phyloP scores from a whole-genome alignment of 2,797 vertebrate species.

The Philypnodon macrostomus region DNA sequence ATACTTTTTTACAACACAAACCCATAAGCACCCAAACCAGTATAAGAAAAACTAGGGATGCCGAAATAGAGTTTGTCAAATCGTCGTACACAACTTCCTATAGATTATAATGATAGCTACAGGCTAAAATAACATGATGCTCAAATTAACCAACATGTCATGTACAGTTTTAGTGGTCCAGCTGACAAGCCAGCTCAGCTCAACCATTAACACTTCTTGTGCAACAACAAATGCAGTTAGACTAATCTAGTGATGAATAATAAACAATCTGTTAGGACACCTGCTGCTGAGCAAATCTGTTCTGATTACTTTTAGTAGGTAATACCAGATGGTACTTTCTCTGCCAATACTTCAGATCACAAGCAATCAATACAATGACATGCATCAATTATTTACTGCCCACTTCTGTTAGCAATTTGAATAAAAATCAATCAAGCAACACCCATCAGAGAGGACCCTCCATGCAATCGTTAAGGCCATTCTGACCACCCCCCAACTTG shows the following conservation, averaged over 20 bases:
- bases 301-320: constrained; percentile 32
- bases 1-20: no score
- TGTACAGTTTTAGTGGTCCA: constrained; percentile 15
- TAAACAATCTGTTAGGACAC: constrained; percentile 55
- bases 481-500: constrained; percentile 3
- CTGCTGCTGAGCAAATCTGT: constrained; percentile 58
- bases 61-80: no score
- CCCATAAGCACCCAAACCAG: no score
- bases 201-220: constrained; percentile 36
- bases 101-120: background rate
- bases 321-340: constrained; percentile 13
- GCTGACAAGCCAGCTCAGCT: constrained; percentile 33
- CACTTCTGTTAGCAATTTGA: constrained; percentile 6
- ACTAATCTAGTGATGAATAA: constrained; percentile 50
- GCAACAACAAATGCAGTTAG: constrained; percentile 29
- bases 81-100: background rate
- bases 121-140: background rate
- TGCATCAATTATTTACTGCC: constrained; percentile 5
- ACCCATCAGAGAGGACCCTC: background rate
- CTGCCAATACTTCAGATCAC: constrained; percentile 10
- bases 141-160: background rate
- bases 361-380: constrained; percentile 7
- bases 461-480: constrained; percentile 17
- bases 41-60: no score
- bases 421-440: constrained; percentile 12